A percentile compares a stretch with the other conserved stretches of the same genome.
Conservation (phyloP, 2,888 invertebrate genomes). For the Andrena bucephala region DNA sequence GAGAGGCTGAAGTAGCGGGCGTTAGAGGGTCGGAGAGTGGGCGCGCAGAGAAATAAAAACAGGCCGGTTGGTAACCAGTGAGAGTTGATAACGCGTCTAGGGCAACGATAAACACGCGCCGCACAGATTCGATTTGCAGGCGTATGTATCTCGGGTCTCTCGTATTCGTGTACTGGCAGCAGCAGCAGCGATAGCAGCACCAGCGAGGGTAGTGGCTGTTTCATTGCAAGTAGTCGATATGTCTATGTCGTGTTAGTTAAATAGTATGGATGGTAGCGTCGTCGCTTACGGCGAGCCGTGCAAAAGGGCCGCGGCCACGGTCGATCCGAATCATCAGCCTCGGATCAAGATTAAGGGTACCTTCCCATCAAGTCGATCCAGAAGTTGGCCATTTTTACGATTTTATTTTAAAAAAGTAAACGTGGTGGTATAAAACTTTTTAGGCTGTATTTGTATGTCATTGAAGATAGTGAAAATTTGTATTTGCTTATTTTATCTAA, state of each 20-base stretch:
- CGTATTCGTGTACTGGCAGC: slow-evolving; percentile 60
- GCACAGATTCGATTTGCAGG: slow-evolving; percentile 24
- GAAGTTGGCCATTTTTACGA: too few species aligned
- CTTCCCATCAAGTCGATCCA: too few species aligned
- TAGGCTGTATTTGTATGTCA: too few species aligned
- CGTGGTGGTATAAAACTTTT: too few species aligned
- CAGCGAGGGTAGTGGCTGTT: slow-evolving; percentile 50
- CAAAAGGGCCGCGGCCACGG: slow-evolving; percentile 15
- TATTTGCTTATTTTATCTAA: too few species aligned
- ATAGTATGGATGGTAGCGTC: slow-evolving; percentile 14
- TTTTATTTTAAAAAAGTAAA: too few species aligned
- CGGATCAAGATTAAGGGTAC: too few species aligned
- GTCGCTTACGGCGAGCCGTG: neutral
- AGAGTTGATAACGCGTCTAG: slow-evolving; percentile 15
- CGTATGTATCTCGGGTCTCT: slow-evolving; percentile 6
- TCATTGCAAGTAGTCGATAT: slow-evolving; percentile 25
- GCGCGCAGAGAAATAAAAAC: slow-evolving; percentile 47
- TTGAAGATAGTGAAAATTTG: too few species aligned
- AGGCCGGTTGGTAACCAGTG: slow-evolving; percentile 30
- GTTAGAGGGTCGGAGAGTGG: slow-evolving; percentile 4
- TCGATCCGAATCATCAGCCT: neutral
- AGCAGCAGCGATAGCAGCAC: slow-evolving; percentile 68
- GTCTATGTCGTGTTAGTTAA: slow-evolving; percentile 47
- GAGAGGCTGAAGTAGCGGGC: neutral
- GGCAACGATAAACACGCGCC: slow-evolving; percentile 34